A percentile compares a stretch with the other conserved stretches of the same genome.
These are phyloP conservation scores for Tragopan temminckii DNA, from an alignment of 2,797 vertebrate genomes.

Conservation along the genomic window DNA sequence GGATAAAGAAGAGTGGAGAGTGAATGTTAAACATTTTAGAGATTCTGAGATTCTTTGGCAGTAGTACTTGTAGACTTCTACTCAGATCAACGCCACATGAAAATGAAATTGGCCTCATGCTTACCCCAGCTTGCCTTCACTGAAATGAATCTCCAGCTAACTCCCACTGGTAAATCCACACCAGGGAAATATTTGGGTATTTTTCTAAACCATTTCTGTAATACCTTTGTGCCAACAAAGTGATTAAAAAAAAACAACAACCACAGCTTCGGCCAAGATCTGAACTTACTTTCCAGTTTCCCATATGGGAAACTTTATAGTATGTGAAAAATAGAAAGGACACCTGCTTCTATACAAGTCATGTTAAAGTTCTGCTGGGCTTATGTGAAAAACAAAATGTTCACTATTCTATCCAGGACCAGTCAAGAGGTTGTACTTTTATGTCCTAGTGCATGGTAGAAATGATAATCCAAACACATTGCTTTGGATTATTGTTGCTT, in stretches of 20 bases:
- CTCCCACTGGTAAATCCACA: background rate
- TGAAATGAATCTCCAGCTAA: background rate
- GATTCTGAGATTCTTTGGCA: background rate
- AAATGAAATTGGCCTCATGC: background rate
- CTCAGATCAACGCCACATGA: accelerated
- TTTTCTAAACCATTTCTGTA: constrained; percentile 7
- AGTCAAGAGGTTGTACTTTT: background rate
- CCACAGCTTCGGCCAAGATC: background rate
- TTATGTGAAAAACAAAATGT: constrained; percentile 23
- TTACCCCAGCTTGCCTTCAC: background rate
- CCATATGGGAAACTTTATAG: background rate
- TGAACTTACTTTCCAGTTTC: constrained; percentile 15
- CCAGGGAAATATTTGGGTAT: constrained; percentile 6
- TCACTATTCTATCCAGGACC: background rate
- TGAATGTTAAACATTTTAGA: background rate
- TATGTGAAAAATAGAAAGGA: constrained; percentile 6
- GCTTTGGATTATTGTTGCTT: background rate
- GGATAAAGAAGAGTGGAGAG: background rate
- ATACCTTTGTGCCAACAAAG: constrained; percentile 1
- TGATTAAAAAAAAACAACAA: background rate
- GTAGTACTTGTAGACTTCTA: background rate
- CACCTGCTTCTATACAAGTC: background rate
- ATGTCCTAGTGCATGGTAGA: background rate
- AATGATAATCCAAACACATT: background rate
- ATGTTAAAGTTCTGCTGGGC: background rate